Evolutionary conservation across 2,797 vertebrate genomes (phyloP), one percentile per base, ranked within the genome.

Genomic region (Danio choprae): DNA sequence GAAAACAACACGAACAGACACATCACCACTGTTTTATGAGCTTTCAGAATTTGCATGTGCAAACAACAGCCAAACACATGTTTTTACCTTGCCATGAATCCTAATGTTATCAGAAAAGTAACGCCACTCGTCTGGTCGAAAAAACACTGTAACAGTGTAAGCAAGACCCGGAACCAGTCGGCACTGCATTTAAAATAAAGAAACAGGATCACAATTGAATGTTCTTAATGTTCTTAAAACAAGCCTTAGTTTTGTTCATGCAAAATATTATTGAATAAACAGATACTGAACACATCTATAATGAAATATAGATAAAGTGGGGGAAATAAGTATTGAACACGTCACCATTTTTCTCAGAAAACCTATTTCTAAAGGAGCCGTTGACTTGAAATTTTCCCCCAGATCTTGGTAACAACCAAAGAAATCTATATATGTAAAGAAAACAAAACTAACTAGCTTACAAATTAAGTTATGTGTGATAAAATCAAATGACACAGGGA

Each of bases 21-120:
- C 13, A 74, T 20, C 13, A 62, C 13, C 71, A 11, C 4, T 20
- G 5, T 40, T 18, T 7, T 41, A 18, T 58, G 43, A 5, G 38
- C 59, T 8, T 53, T n/a, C 18, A 48, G 20, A 22, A 73, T 59
- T 58, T 81, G 6, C 29, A 70, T 48, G 11, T 5, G 12, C 63
- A 79, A 62, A 79, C 4, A 69, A 4, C 53, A 69, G 20, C 58
- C 0, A 43, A 51, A n/a, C 62, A 43, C 6, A 9, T n/a, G 53
- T 22, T 20, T 89, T 91, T 71, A 97, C 98, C 95, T 96, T 90
- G 84, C 95, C 96, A 87, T 97, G 96, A 89, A 99, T 84, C 36
- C 91, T 93, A 64, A 99, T 84, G 87, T 95, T 95, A 88, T 99
- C 98, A 15, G 96, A 96, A 86, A 96, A 99, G 89, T 98, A 97